phyloP scores from a whole-genome alignment of 2,888 invertebrate species.

The Myopa testacea region DNA sequence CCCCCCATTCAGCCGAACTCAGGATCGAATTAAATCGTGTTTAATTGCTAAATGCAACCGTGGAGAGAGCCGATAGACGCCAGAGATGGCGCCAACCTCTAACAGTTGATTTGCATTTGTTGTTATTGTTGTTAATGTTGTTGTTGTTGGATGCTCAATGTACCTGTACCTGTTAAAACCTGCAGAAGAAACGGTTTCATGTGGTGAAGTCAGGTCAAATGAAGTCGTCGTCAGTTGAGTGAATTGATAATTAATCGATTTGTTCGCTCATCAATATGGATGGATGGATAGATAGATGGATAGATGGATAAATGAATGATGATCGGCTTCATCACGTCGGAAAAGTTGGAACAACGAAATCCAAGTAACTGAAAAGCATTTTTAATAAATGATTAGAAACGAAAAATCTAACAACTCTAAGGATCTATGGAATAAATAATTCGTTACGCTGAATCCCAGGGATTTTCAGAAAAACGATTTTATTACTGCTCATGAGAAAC shows the following conservation, averaged over 20 bases:
- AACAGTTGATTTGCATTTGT: neutral
- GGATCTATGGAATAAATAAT: too few species aligned
- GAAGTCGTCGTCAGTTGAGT: neutral
- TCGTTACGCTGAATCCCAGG: too few species aligned
- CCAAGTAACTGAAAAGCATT: too few species aligned
- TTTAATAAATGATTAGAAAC: too few species aligned
- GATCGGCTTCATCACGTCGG: neutral
- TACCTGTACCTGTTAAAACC: constrained; percentile 9
- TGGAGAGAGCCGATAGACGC: neutral
- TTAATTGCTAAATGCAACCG: constrained; percentile 29
- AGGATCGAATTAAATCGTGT: constrained; percentile 19
- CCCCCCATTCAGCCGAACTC: neutral
- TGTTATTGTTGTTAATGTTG: neutral
- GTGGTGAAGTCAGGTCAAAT: constrained; percentile 11
- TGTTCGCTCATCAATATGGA: constrained; percentile 20
- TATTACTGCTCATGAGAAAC: too few species aligned
- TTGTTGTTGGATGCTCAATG: neutral
- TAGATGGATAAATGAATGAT: neutral
- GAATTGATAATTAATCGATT: constrained; percentile 29
- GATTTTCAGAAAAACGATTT: too few species aligned
- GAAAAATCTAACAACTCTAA: too few species aligned
- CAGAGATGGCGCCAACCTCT: constrained; percentile 26
- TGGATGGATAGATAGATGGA: too few species aligned
- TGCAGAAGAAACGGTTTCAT: neutral
- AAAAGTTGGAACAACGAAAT: too few species aligned